Evolutionary conservation across 2,888 invertebrate species (phyloP).

Genomic region (Heliconius hortense): DNA sequence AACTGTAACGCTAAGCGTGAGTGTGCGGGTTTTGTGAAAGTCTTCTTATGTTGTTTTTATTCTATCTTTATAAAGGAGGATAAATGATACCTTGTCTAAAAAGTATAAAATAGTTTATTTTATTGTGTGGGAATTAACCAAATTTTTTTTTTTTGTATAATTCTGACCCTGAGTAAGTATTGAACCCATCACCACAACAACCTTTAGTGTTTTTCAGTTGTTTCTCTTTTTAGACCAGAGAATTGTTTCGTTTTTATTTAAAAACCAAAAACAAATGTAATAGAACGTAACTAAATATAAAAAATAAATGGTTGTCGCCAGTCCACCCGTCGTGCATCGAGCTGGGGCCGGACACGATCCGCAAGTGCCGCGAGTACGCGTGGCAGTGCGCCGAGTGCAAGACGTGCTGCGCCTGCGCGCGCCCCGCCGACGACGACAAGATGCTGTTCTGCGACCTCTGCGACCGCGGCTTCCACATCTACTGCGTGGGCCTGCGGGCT

Average conservation of each 20-base stretch:
- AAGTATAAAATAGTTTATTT: no score
- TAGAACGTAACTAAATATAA: neutral
- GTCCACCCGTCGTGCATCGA: slow-evolving; percentile 95
- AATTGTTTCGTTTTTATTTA: no score
- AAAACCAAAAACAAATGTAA: no score
- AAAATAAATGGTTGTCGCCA: slow-evolving; percentile 51
- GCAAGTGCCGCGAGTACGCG: slow-evolving; percentile 90
- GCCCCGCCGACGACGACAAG: slow-evolving; percentile 92
- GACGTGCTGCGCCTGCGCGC: slow-evolving; percentile 91
- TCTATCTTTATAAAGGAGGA: no score
- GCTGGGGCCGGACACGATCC: slow-evolving; percentile 90
- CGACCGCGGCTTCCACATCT: slow-evolving; percentile 96
- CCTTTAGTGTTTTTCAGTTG: no score
- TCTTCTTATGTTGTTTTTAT: neutral
- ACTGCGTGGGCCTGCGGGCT: slow-evolving; percentile 90
- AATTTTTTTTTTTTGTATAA: no score
- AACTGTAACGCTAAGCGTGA: slow-evolving; percentile 82
- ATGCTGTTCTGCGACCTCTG: slow-evolving; percentile 97
- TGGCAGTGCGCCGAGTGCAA: slow-evolving; percentile 98
- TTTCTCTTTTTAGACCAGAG: no score
- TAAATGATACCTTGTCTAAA: no score
- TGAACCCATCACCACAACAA: no score
- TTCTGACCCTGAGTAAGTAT: no score
- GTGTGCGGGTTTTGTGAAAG: slow-evolving; percentile 41
- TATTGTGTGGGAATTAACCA: no score